Evolutionary conservation across 2,888 invertebrate genomes (phyloP), one percentile per base, ranked within the genome.

Genomic region (Spodoptera exigua): DNA sequence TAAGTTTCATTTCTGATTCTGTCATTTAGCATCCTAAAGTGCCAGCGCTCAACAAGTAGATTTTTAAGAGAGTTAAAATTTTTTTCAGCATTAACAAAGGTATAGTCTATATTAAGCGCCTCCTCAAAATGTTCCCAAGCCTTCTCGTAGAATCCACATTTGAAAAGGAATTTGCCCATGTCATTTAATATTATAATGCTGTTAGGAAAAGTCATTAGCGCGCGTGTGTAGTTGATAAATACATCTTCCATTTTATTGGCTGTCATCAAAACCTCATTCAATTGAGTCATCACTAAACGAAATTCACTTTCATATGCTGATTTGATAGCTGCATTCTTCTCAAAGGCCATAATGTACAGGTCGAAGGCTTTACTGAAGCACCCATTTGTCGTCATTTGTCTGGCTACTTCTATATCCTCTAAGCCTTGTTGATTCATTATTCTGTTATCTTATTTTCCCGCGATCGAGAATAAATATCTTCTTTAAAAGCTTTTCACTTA

Each of bases 1-100:
- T 96, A 98, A 0, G 95, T 95, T 56, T 92, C 84, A 88, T 98
- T 98, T 41, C 98, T 92, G 14, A 87, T 83, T 60, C 87, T 91
- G 83, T 98, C 97, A 89, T 98, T 98, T 21, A 98, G 87, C 97
- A 98, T 98, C 59, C 96, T 92, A 85, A 96, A 97, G 86, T 98
- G 97, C 97, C 98, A 98, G 49, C 97, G 90, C 63, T 97, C 96
- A 41, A 97, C 95, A 59, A 96, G 89, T 67, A 95, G 89, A 84
- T 96, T 96, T 77, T 95, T 96, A 0, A 96, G 90, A 66, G 96
- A 96, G 81, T 97, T 95, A 14, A 96, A 88, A 83, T 96, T 96
- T 81, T 96, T 96, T 77, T 96, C 95, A 12, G 96, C 95, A 70
- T 93, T 92, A 0, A 96, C 91, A 82, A 91, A 95, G 35, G 90